These are phyloP conservation scores for Mus musculus DNA, from an alignment of 2,113 vertebrate genomes.

Conservation along the genomic window DNA sequence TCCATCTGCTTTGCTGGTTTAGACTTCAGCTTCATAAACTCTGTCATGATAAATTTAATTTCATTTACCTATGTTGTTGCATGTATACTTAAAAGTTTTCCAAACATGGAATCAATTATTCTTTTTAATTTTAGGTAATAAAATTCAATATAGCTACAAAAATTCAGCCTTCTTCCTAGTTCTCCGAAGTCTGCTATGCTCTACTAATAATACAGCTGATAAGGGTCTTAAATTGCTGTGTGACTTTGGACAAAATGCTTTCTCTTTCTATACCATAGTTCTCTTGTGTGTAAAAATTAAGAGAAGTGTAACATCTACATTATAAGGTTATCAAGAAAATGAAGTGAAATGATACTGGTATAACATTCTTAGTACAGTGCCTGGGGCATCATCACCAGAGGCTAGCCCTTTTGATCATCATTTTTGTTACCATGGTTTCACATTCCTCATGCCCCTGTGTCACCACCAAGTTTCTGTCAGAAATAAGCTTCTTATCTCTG, in stretches of 20 bases:
- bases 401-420: neutral
- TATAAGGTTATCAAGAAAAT: neutral
- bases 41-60: neutral
- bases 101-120: neutral
- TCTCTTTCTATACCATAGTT: neutral
- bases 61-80: neutral
- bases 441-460: neutral
- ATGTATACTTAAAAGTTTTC: neutral
- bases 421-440: neutral
- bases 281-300: neutral
- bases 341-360: constrained; percentile 9
- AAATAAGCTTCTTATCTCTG: neutral
- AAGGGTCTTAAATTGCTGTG: neutral
- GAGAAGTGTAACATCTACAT: neutral
- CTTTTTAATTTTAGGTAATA: constrained; percentile 16
- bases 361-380: neutral
- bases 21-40: constrained; percentile 27
- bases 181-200: too few species aligned
- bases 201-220: too few species aligned
- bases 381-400: neutral
- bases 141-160: neutral
- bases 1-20: neutral
- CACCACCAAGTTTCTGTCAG: neutral
- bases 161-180: neutral
- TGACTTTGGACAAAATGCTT: neutral